Evolutionary conservation across 1,140 invertebrate genomes (phyloP).

Genomic region (Anthonomus grandis): DNA sequence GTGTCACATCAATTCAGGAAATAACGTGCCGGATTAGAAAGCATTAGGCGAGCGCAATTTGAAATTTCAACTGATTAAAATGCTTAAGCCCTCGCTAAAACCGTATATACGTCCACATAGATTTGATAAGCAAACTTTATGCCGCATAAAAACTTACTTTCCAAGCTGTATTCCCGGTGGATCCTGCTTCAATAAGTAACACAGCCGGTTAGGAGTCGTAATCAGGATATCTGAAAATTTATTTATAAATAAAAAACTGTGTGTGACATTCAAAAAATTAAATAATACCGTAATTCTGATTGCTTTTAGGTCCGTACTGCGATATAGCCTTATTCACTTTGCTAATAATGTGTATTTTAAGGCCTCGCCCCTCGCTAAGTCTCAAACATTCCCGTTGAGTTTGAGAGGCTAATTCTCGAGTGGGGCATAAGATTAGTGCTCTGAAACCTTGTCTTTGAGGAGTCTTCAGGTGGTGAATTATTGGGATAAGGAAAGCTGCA

Average conservation of each 20-base stretch:
- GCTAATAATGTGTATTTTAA: conserved; percentile 71
- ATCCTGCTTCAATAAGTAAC: conserved; percentile 82
- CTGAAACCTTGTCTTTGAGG: conserved; percentile 70
- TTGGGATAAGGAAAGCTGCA: conserved; percentile 78
- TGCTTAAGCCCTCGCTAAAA: too few relatives aligned
- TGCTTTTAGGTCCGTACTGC: conserved; percentile 62
- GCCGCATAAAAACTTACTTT: conserved; percentile 64
- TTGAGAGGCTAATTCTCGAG: conserved; percentile 90
- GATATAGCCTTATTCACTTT: conserved; percentile 62
- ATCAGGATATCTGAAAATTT: conserved; percentile 82
- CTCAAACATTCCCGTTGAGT: conserved; percentile 78
- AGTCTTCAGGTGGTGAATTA: conserved; percentile 65
- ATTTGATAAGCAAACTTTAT: too few relatives aligned
- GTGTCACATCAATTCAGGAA: too few relatives aligned
- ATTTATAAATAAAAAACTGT: conserved; percentile 21
- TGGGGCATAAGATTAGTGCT: conserved; percentile 87
- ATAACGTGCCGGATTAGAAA: too few relatives aligned
- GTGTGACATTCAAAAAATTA: not conserved
- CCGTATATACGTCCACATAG: too few relatives aligned
- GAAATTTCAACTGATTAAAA: too few relatives aligned
- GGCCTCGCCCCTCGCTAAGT: conserved; percentile 68
- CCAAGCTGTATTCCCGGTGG: conserved; percentile 68
- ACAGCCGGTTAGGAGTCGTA: conserved; percentile 92
- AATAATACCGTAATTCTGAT: conserved; percentile 63
- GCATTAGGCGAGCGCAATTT: too few relatives aligned